phyloP scores from a whole-genome alignment of 53 echinoderm and acorn worm species.

The Astropecten irregularis region DNA sequence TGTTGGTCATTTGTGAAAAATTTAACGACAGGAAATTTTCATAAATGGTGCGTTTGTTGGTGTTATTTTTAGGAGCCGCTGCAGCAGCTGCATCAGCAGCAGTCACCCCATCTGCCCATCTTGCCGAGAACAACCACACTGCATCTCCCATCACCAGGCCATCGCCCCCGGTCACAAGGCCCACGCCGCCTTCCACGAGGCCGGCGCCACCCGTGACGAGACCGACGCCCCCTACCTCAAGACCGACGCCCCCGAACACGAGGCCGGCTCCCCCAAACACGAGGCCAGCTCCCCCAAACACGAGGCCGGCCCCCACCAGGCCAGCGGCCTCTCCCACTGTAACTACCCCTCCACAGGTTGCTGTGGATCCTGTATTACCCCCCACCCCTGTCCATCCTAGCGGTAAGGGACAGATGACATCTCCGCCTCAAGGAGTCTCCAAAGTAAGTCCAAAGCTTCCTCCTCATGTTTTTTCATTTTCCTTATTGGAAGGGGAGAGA shows the following conservation, averaged over 20 bases:
- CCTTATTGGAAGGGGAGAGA: too few relatives aligned
- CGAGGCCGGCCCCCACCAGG: not conserved
- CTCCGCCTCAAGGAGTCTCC: slow-evolving; percentile 58
- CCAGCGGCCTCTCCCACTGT: not conserved
- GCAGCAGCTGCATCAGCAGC: slow-evolving; percentile 60
- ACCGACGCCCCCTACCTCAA: slow-evolving; percentile 21
- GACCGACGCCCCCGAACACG: not conserved
- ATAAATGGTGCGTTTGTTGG: too few relatives aligned
- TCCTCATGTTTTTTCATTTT: too few relatives aligned
- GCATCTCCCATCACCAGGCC: slow-evolving; percentile 54
- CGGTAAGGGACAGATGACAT: slow-evolving; percentile 52
- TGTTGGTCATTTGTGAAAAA: too few relatives aligned
- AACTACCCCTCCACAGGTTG: not conserved
- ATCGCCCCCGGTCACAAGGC: slow-evolving; percentile 42
- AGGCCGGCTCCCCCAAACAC: slow-evolving; percentile 7
- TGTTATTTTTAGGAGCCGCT: slow-evolving; percentile 51
- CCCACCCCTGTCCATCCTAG: slow-evolving; percentile 41
- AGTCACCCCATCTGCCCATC: slow-evolving; percentile 57
- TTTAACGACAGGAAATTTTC: too few relatives aligned
- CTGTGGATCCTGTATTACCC: slow-evolving; percentile 22
- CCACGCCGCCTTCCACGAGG: slow-evolving; percentile 32
- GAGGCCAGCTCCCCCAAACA: not conserved
- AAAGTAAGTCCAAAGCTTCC: slow-evolving; percentile 44
- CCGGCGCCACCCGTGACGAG: slow-evolving; percentile 39
- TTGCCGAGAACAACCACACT: slow-evolving; percentile 72